Evolutionary conservation across 1,140 invertebrate genomes (phyloP).

Genomic region (Cryptotermes secundus): DNA sequence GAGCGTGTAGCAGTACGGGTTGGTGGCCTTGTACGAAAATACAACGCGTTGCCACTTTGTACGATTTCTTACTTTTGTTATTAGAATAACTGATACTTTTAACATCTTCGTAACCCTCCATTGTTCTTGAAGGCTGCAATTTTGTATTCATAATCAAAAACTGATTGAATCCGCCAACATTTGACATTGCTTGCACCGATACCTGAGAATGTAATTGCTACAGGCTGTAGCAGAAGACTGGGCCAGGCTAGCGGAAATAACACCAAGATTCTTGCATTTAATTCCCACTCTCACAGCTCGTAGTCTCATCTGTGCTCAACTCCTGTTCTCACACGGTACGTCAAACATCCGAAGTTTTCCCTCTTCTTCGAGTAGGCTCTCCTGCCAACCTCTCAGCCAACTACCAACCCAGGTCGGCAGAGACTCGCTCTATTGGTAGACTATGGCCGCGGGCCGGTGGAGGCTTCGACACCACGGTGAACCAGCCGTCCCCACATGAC

Average conservation of each 20-base stretch:
- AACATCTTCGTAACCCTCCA: too few relatives aligned
- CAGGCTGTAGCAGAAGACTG: too few relatives aligned
- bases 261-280: too few relatives aligned
- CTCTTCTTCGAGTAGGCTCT: background rate
- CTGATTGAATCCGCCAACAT: background rate
- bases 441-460: background rate
- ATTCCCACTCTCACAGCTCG: background rate
- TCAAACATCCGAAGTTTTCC: background rate
- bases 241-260: too few relatives aligned
- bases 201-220: background rate
- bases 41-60: too few relatives aligned
- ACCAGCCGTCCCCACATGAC: background rate
- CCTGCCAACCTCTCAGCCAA: background rate
- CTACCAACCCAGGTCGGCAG: background rate
- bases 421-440: background rate
- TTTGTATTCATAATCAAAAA: background rate
- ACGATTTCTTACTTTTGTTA: too few relatives aligned
- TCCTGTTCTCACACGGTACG: background rate
- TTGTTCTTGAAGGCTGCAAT: too few relatives aligned
- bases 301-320: background rate
- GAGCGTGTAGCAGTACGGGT: too few relatives aligned
- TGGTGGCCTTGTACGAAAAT: too few relatives aligned
- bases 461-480: background rate
- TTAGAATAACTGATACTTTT: too few relatives aligned
- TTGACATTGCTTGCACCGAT: background rate